Conservation (phyloP, 2,113 vertebrate species). For the Columba livia region DNA sequence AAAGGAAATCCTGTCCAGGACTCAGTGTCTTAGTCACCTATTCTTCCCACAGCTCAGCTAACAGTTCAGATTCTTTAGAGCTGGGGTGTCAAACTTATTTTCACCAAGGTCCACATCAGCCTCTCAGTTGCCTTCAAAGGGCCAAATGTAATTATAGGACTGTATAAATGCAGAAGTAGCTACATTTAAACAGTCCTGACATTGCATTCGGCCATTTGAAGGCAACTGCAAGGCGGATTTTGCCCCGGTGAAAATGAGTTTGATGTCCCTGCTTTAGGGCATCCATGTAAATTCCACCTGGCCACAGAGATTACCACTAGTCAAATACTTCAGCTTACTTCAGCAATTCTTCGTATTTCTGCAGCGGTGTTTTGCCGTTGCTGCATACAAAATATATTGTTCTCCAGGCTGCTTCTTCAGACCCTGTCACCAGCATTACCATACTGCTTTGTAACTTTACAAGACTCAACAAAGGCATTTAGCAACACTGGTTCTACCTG, state of each 20-base stretch:
- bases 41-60: neutral
- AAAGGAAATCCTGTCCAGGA: conserved; percentile 3
- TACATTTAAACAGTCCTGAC: too few species aligned
- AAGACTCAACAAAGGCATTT: neutral
- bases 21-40: neutral
- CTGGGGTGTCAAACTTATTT: too few species aligned
- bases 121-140: too few species aligned
- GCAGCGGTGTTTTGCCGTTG: neutral
- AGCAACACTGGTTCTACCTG: neutral
- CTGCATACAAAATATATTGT: neutral
- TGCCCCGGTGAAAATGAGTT: too few species aligned
- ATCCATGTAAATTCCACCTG: conserved; percentile 32
- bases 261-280: neutral
- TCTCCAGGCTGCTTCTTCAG: neutral
- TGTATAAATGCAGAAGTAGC: too few species aligned
- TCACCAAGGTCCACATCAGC: too few species aligned
- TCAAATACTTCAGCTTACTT: conserved; percentile 21
- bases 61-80: neutral
- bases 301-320: neutral
- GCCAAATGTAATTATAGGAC: too few species aligned
- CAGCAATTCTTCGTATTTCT: conserved; percentile 25
- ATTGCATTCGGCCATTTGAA: too few species aligned
- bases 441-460: neutral
- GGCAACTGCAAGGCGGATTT: too few species aligned
- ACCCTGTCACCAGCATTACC: neutral